Percentiles rank a stretch among this genome's conserved stretches.
Evolutionary conservation across 2,888 invertebrate species (phyloP).

Genomic region (Campaea margaritaria): DNA sequence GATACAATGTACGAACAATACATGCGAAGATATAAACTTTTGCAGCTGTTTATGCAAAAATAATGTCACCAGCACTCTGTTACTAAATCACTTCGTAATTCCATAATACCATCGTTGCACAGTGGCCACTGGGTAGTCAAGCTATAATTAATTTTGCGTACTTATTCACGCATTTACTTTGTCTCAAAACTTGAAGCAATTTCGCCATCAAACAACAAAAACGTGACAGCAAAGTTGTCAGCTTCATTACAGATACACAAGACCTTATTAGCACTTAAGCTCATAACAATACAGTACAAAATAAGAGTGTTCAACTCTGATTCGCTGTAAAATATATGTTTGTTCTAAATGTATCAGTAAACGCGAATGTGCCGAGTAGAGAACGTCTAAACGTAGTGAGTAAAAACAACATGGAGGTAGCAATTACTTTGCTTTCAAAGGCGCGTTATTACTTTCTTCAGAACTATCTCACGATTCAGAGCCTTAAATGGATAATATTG

Average conservation of each 20-base stretch:
- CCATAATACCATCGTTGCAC: neutral
- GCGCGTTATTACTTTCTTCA: conserved; percentile 54
- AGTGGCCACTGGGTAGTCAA: neutral
- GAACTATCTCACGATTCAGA: conserved; percentile 48
- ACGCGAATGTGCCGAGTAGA: conserved; percentile 34
- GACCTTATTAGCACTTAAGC: conserved; percentile 17
- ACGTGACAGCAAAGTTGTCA: conserved; percentile 34
- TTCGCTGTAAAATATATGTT: conserved; percentile 18
- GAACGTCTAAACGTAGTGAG: conserved; percentile 24
- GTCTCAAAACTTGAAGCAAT: conserved; percentile 24
- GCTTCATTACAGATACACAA: conserved; percentile 8
- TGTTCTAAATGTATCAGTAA: conserved; percentile 21
- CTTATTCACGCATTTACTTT: conserved; percentile 14
- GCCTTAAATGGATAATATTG: conserved; percentile 39
- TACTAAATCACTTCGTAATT: neutral
- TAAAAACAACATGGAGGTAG: conserved; percentile 49
- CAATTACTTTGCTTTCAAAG: conserved; percentile 67
- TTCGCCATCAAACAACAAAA: conserved; percentile 32
- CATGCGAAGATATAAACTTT: neutral
- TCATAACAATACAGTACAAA: conserved; percentile 28
- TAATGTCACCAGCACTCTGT: neutral
- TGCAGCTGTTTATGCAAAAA: conserved; percentile 4
- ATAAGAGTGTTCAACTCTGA: conserved; percentile 18
- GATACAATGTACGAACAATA: conserved; percentile 2
- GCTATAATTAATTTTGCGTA: conserved; percentile 4